Conservation (phyloP, 1,140 invertebrate genomes). For the Heliconius nattereri region DNA sequence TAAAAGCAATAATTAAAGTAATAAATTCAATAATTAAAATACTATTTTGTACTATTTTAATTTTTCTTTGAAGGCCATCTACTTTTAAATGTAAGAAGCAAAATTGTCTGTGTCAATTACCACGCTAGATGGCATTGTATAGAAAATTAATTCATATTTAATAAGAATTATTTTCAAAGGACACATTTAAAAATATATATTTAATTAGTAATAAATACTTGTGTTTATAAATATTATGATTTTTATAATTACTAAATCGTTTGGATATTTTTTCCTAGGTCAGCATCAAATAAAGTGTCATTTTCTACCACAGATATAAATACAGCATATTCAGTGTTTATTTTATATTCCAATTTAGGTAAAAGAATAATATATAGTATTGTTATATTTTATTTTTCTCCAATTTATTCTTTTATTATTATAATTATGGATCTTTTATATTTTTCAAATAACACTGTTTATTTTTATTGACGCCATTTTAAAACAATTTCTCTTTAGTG, state of each 20-base stretch:
- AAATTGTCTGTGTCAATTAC: not conserved
- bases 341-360: not conserved
- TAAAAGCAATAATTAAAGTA: too few relatives aligned
- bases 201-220: too few relatives aligned
- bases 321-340: not conserved
- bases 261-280: not conserved
- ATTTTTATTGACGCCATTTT: constrained; percentile 57
- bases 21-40: too few relatives aligned
- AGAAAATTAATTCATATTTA: too few relatives aligned
- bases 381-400: not conserved
- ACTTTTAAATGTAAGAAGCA: not conserved
- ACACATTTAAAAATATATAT: too few relatives aligned
- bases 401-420: not conserved
- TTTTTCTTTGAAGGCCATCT: not conserved
- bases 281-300: not conserved
- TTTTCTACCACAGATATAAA: not conserved
- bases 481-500: constrained; percentile 15
- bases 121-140: not conserved
- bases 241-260: too few relatives aligned
- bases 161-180: too few relatives aligned
- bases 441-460: not conserved
- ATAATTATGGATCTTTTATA: not conserved
- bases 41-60: not conserved
- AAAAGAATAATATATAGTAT: not conserved
- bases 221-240: too few relatives aligned